Conservation (phyloP, 2,113 vertebrate genomes). For the Strix uralensis region DNA sequence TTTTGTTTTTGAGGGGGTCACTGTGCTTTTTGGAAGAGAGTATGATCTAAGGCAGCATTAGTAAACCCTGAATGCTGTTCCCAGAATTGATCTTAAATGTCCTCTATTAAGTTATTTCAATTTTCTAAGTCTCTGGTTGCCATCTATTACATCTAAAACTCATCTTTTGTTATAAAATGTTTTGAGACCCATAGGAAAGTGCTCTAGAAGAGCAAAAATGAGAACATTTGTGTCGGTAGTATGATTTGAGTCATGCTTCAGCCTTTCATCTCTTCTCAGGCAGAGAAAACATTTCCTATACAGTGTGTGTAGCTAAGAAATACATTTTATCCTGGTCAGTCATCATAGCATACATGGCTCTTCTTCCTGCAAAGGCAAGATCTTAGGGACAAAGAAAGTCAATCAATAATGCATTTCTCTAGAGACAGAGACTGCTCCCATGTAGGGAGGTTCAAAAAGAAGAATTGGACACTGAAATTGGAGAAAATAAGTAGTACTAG, state of each 20-base stretch:
- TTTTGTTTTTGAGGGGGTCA: not conserved
- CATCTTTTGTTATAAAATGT: not conserved
- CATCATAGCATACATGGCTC: not conserved
- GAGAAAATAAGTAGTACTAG: not conserved
- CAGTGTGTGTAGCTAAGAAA: not conserved
- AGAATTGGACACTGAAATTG: not conserved
- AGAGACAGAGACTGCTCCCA: not conserved
- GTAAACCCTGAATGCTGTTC: not conserved
- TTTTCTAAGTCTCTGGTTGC: not conserved
- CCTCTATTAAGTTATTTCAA: not conserved
- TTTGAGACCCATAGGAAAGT: not conserved
- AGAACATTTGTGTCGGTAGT: not conserved
- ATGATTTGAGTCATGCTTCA: not conserved
- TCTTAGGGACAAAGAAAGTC: not conserved
- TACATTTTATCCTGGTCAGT: not conserved
- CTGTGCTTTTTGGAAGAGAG: not conserved
- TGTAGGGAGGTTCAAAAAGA: not conserved
- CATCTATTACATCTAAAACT: not conserved
- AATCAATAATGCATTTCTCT: not conserved
- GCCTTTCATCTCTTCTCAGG: not conserved
- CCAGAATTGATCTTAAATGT: not conserved
- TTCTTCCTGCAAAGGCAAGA: not conserved
- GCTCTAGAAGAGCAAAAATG: not conserved
- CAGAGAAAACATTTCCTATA: not conserved
- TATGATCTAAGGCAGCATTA: not conserved